phyloP scores from a whole-genome alignment of 2,888 invertebrate species.

The Caenorhabditis uteleia region DNA sequence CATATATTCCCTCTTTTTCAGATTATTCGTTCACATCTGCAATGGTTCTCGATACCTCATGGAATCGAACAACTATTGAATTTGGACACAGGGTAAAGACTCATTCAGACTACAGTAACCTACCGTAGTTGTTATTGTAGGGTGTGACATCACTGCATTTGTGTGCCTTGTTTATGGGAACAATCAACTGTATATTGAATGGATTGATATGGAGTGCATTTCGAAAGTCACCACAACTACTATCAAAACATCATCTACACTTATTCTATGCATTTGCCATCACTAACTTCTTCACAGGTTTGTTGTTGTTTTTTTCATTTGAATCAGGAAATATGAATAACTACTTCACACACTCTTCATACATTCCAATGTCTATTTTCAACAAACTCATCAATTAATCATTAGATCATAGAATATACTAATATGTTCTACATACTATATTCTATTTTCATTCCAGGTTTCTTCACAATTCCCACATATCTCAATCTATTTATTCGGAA shows the following conservation, averaged over 20 bases:
- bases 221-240: constrained; percentile 30
- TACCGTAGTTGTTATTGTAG: neutral
- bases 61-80: constrained; percentile 37
- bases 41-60: constrained; percentile 51
- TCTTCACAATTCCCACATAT: constrained; percentile 54
- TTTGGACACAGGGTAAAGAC: constrained; percentile 37
- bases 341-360: too few relatives aligned
- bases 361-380: too few relatives aligned
- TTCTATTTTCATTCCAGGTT: constrained; percentile 42
- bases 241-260: constrained; percentile 50
- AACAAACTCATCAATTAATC: too few relatives aligned
- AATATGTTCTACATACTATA: neutral
- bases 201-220: constrained; percentile 51
- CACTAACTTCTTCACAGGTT: constrained; percentile 53
- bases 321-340: too few relatives aligned
- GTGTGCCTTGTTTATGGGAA: constrained; percentile 37
- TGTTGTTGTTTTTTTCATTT: neutral
- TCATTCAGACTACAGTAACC: neutral
- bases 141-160: constrained; percentile 39
- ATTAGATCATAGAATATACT: too few relatives aligned
- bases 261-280: constrained; percentile 52
- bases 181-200: constrained; percentile 47
- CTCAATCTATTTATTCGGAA: constrained; percentile 38
- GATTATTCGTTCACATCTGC: constrained; percentile 5
- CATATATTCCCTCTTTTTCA: constrained; percentile 21